Conservation (phyloP, 2,113 vertebrate species). For the Cettia cetti region DNA sequence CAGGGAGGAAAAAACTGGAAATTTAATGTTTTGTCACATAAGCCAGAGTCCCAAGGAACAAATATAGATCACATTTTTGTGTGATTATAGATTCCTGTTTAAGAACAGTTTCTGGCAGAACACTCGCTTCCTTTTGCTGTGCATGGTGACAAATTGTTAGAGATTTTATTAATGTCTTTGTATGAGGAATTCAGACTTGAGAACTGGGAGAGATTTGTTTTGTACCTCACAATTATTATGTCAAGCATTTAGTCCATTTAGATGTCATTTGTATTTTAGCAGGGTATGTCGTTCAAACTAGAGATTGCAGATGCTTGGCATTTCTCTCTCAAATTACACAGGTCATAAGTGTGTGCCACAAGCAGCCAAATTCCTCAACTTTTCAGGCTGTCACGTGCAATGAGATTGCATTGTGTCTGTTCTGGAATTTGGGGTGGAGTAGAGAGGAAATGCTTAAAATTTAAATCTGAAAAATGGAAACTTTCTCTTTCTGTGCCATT, state of each 20-base stretch:
- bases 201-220: neutral
- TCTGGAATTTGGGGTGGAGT: neutral
- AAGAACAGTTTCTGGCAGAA: neutral
- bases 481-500: rapidly evolving
- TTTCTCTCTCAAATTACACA: neutral
- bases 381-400: neutral
- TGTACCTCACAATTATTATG: neutral
- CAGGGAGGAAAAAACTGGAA: neutral
- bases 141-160: neutral
- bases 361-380: neutral
- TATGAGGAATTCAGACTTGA: neutral
- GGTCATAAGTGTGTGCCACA: neutral
- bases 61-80: neutral
- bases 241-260: neutral
- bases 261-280: neutral
- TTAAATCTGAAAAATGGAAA: neutral
- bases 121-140: neutral
- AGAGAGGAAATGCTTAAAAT: neutral
- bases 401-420: neutral
- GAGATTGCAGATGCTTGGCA: neutral
- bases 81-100: neutral
- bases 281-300: neutral
- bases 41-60: neutral
- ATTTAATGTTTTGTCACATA: neutral
- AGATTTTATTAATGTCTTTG: neutral